phyloP scores from a whole-genome alignment of 2,888 invertebrate species.

The Diadegma fenestrale region DNA sequence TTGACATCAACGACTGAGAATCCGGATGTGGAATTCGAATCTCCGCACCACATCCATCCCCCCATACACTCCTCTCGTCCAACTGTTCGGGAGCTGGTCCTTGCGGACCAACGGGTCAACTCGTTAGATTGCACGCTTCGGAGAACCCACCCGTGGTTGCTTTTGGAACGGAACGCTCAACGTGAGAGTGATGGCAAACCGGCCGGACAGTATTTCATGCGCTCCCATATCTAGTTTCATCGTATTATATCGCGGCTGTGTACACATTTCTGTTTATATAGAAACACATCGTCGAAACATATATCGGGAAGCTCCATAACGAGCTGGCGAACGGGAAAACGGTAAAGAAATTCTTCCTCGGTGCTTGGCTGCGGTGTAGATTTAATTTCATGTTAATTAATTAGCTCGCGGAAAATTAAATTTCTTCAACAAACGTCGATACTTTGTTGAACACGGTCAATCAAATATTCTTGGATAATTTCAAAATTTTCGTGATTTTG shows the following conservation, averaged over 20 bases:
- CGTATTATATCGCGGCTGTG: neutral
- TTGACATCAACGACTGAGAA: conserved; percentile 26
- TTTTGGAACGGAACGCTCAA: conserved; percentile 37
- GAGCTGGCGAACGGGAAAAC: neutral
- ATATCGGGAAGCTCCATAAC: neutral
- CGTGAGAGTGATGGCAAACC: conserved; percentile 47
- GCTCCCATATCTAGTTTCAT: conserved; percentile 6
- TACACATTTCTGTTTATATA: neutral
- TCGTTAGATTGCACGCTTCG: conserved; percentile 38
- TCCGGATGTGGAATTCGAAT: conserved; percentile 37
- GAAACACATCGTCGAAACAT: neutral
- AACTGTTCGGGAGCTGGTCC: conserved; percentile 28
- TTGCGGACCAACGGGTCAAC: conserved; percentile 38
- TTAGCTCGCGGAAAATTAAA: too few species aligned
- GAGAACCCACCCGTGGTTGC: conserved; percentile 34
- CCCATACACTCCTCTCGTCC: neutral
- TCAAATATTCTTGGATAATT: too few species aligned
- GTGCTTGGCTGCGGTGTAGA: neutral
- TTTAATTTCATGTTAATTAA: neutral
- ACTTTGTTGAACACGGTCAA: too few species aligned
- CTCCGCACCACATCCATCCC: conserved; percentile 15
- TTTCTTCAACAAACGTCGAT: too few species aligned
- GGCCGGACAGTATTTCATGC: conserved; percentile 24
- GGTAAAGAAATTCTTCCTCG: neutral
- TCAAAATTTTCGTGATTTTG: too few species aligned